Conservation (phyloP, 2,113 vertebrate species). For the Pongo abelii region DNA sequence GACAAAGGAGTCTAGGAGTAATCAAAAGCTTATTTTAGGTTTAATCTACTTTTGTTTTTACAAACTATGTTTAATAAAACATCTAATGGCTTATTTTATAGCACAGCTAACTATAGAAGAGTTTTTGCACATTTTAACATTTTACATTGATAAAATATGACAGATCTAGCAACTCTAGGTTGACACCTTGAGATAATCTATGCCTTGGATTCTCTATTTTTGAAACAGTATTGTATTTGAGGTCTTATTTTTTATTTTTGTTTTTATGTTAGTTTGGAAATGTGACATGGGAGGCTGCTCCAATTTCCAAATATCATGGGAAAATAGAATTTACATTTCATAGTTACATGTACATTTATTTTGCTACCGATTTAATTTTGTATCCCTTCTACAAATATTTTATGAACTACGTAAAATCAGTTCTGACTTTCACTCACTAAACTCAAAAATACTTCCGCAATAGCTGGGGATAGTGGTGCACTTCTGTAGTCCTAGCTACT, state of each 20-base stretch:
- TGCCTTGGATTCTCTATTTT: not conserved
- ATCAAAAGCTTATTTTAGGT: not conserved
- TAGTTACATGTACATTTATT: not conserved
- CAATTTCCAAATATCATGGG: not conserved
- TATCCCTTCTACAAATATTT: not conserved
- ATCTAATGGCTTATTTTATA: not conserved
- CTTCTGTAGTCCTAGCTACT: not conserved
- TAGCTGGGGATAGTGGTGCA: too few relatives aligned
- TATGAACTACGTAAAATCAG: not conserved
- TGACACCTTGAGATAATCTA: not conserved
- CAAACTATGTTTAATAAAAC: not conserved
- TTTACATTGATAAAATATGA: not conserved
- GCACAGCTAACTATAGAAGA: not conserved
- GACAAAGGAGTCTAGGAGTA: not conserved
- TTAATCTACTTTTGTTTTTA: slow-evolving; percentile 20
- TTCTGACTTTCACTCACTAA: not conserved
- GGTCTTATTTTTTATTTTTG: not conserved
- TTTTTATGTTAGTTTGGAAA: not conserved
- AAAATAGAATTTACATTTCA: not conserved
- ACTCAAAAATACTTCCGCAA: not conserved
- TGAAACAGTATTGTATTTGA: not conserved
- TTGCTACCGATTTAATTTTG: not conserved
- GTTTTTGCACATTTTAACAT: not conserved
- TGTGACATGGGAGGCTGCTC: not conserved
- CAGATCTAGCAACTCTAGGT: not conserved